phyloP scores from a whole-genome alignment of 2,888 invertebrate species.

The Ceriagrion tenellum region DNA sequence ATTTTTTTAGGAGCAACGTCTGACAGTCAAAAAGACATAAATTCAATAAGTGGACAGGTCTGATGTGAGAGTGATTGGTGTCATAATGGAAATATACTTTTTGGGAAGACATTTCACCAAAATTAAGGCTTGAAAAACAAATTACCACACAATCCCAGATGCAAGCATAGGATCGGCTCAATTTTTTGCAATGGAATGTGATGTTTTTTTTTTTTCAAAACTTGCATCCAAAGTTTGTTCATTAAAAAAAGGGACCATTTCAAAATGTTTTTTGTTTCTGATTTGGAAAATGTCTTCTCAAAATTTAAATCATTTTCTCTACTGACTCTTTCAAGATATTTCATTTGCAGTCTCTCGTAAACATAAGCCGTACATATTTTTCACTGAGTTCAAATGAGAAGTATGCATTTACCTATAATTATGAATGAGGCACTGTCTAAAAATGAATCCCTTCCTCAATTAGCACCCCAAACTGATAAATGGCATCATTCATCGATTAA shows the following conservation, averaged over 20 bases:
- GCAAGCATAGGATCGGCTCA: slow-evolving; percentile 31
- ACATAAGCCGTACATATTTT: slow-evolving; percentile 57
- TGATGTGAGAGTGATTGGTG: slow-evolving; percentile 66
- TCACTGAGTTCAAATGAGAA: slow-evolving; percentile 60
- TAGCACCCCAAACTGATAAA: slow-evolving; percentile 67
- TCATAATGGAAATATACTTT: slow-evolving; percentile 63
- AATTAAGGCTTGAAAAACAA: slow-evolving; percentile 5
- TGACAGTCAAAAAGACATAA: slow-evolving; percentile 64
- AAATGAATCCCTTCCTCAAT: slow-evolving; percentile 54
- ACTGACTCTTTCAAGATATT: slow-evolving; percentile 67
- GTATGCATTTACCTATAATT: slow-evolving; percentile 63
- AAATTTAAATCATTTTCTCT: slow-evolving; percentile 56
- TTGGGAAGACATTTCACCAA: slow-evolving; percentile 54
- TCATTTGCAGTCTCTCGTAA: slow-evolving; percentile 61
- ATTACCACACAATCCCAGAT: slow-evolving; percentile 55
- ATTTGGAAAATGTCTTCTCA: slow-evolving; percentile 65
- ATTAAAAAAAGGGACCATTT: slow-evolving; percentile 1
- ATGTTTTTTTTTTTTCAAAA: slow-evolving; percentile 34
- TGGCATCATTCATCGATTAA: slow-evolving; percentile 58
- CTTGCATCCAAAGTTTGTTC: slow-evolving; percentile 32
- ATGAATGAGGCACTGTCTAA: slow-evolving; percentile 65
- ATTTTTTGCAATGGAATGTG: slow-evolving; percentile 60
- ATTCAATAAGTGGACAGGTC: slow-evolving; percentile 65
- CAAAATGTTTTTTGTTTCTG: neutral
- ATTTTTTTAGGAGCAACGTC: slow-evolving; percentile 61